Conservation (phyloP, 2,113 vertebrate species). For the Coryphaenoides rupestris region DNA sequence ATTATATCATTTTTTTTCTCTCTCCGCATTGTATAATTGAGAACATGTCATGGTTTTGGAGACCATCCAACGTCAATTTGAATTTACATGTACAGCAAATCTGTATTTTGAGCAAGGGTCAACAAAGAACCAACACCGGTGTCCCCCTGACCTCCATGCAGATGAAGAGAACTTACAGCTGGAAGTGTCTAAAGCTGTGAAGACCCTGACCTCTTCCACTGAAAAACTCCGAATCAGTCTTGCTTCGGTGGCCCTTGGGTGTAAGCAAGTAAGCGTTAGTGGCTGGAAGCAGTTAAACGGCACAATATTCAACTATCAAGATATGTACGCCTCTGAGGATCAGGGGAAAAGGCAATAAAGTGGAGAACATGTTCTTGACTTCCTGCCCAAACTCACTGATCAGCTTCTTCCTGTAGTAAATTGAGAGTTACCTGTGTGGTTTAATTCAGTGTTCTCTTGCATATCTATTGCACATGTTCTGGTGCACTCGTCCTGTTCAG, state of each 20-base stretch:
- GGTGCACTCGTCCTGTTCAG: not conserved
- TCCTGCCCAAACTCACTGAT: constrained; percentile 26
- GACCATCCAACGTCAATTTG: constrained; percentile 49
- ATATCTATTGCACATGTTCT: not conserved
- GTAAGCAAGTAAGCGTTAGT: constrained; percentile 34
- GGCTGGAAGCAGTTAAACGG: constrained; percentile 57
- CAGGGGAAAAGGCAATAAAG: constrained; percentile 57
- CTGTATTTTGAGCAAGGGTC: constrained; percentile 32
- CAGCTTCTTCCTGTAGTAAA: constrained; percentile 24
- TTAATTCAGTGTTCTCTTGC: not conserved
- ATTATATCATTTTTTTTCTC: constrained; percentile 34
- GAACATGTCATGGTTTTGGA: constrained; percentile 55
- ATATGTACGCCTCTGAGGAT: constrained; percentile 27
- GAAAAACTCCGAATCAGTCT: constrained; percentile 36
- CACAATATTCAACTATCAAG: constrained; percentile 42
- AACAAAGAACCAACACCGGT: constrained; percentile 21
- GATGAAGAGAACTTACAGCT: constrained; percentile 27
- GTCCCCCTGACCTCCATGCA: constrained; percentile 27
- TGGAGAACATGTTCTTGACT: constrained; percentile 46
- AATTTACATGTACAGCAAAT: constrained; percentile 34
- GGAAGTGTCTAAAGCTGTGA: constrained; percentile 20
- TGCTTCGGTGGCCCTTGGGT: constrained; percentile 14
- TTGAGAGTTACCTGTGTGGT: constrained; percentile 10
- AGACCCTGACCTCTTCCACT: constrained; percentile 41
- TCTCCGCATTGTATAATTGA: constrained; percentile 56